Evolutionary conservation across 2,797 vertebrate species (phyloP), one percentile per base, ranked within the genome.

Genomic region (Psittacula echo): DNA sequence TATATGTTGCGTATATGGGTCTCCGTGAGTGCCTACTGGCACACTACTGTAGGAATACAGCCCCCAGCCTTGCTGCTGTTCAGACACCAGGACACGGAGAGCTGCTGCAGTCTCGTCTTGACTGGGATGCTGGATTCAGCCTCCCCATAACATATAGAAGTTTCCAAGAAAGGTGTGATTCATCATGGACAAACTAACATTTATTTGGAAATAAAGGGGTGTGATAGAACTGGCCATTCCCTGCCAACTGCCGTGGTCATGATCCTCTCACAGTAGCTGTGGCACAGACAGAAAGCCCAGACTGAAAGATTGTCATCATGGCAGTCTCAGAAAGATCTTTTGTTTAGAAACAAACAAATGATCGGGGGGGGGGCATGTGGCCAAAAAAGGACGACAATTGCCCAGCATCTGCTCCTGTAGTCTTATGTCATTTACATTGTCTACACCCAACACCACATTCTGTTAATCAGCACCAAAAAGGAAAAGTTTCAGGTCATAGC

Each of bases 161-260:
- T 67, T 91, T 51, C 72, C 64, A 66, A 34, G 11, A 37, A 32
- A 62, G 24, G 27, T 2, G 3, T 37, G 61, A 73, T 54, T 47
- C 50, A 60, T 32, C 22, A 34, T 1, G 1, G 39, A 64, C 12
- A 88, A 88, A 50, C 17, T 47, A 66, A 70, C 37, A 51, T 11
- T 42, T 90, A 44, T 67, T 71, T 64, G 48, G 70, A 93, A 86
- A 83, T n/a, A 51, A 77, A 93, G 48, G 12, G 18, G n/a, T 47
- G 30, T 18, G 30, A 70, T 5, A 51, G 70, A 87, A 77, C 20
- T 23, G 17, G 18, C 14, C 54, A 29, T 48, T 77, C 56, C 83
- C 15, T 42, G 26, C 37, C 62, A 80, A 13, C 5, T 15, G 0
- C 45, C 2, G 0, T 0, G 3, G 39, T 44, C 1, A 0, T 2